phyloP scores from a whole-genome alignment of 2,797 vertebrate genomes.

The Poeciliopsis gracilis region DNA sequence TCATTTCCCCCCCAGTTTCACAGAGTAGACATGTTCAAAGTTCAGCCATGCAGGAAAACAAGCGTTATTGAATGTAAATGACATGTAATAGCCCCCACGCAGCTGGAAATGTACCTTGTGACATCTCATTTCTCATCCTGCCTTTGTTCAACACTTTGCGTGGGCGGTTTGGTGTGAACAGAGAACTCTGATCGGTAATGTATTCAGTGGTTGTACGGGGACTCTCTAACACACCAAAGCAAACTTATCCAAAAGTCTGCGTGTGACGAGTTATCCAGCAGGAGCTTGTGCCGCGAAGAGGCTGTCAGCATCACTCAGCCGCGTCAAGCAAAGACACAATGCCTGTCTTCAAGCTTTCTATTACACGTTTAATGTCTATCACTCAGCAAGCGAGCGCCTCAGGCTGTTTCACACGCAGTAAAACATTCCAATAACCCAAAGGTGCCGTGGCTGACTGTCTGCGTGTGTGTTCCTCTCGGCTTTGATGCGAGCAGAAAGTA shows the following conservation, averaged over 20 bases:
- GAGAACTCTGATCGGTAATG: conserved; percentile 58
- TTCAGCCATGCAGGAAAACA: conserved; percentile 51
- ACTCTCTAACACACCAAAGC: conserved; percentile 49
- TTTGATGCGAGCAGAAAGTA: conserved; percentile 60
- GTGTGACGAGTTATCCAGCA: conserved; percentile 59
- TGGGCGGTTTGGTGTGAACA: conserved; percentile 56
- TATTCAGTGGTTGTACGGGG: conserved; percentile 54
- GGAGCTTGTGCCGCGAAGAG: conserved; percentile 56
- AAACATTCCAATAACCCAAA: conserved; percentile 68
- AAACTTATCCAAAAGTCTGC: conserved; percentile 62
- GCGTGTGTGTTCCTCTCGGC: conserved; percentile 45
- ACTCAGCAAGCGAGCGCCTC: conserved; percentile 67
- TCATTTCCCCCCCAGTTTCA: conserved; percentile 39
- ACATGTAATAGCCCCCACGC: conserved; percentile 59
- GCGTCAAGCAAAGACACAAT: conserved; percentile 58
- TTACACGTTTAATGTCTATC: conserved; percentile 76
- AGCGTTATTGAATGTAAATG: conserved; percentile 65
- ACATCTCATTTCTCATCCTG: conserved; percentile 67
- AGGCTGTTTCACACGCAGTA: conserved; percentile 66
- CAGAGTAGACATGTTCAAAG: conserved; percentile 45
- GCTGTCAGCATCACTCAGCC: conserved; percentile 75
- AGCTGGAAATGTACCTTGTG: conserved; percentile 61
- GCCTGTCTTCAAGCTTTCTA: conserved; percentile 68
- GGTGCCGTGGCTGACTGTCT: conserved; percentile 55
- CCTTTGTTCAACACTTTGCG: conserved; percentile 58